Base-by-base conservation (phyloP, 1,140 invertebrate species). In the Catajapyx aquilonaris region DNA sequence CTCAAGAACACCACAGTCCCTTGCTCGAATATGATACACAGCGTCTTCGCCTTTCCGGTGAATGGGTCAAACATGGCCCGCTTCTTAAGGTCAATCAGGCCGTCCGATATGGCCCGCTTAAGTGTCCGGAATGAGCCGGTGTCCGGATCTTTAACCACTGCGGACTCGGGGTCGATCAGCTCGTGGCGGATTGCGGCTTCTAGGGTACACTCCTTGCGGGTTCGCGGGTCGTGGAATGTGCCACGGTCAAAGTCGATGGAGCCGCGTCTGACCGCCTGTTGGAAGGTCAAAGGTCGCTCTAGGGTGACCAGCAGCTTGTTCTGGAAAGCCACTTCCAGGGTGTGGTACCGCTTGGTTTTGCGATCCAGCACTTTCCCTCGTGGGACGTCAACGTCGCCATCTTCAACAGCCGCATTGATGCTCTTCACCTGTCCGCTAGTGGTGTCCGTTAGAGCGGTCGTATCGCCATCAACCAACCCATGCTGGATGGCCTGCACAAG, bases 281-380 rank as follows among this genome's bases (percentile, higher is more conserved):
- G 64, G 46, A 68, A 70, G 0, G 68, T 73, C 4, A 83, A 46
- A 11, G 77, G 71, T 52, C 69, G 68, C n/a, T 71, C 61, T 15
- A 81, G 57, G 2, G 70, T 78, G 0, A 85, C 66, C 15, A 87
- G 55, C 19, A 84, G 54, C 13, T 73, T 72, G 45, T 72, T 68
- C 50, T 76, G 66, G 30, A 81, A 63, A 2, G 79, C 81, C 23
- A 71, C 64, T 45, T 81, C 75, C 39, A 81, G 66, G 42, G 69
- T 74, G 37, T 73, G 74, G 0, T 64, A 59, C 33, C 71, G 68
- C 50, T 75, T 79, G 2, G 74, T 72, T 52, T 80, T 74, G 0
- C 72, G 66, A 61, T 88, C 81, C 22, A 75, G 62, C 32, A 88
- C 73, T 31, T 67, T 63, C 35, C 85, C 83, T 48, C 70, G 76